These are phyloP conservation scores for Diplolepis rosae DNA, from an alignment of 2,888 invertebrate genomes.

Conservation along the genomic window DNA sequence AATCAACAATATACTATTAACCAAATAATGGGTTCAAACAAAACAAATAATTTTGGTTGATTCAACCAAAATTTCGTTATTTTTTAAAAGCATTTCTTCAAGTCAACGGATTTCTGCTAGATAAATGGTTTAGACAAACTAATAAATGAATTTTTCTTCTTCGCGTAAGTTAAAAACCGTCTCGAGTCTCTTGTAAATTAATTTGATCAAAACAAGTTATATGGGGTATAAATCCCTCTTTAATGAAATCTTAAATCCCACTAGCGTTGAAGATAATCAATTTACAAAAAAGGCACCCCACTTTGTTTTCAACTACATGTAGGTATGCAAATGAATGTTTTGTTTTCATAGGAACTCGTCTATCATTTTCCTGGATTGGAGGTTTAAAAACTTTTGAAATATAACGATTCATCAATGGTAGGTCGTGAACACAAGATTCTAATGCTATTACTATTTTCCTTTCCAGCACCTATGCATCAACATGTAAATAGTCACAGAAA, in stretches of 20 bases:
- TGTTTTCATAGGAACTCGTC: background rate
- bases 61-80: no score
- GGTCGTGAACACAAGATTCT: background rate
- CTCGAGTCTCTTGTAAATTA: no score
- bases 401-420: background rate
- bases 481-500: slow-evolving; percentile 16
- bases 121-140: no score
- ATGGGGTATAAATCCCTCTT: background rate
- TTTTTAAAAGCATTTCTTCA: no score
- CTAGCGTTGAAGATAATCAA: background rate
- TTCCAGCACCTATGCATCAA: background rate
- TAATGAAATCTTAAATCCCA: background rate
- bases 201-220: background rate
- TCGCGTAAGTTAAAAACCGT: no score
- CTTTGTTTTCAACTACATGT: background rate
- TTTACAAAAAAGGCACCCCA: background rate
- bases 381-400: background rate
- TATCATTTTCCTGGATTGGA: background rate
- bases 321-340: background rate
- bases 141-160: no score
- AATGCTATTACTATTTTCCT: background rate
- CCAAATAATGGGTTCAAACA: no score
- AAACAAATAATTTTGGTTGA: no score
- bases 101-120: no score
- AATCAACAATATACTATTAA: no score